Evolutionary conservation across 2,888 invertebrate species (phyloP).

Genomic region (Ectobius pallidus): DNA sequence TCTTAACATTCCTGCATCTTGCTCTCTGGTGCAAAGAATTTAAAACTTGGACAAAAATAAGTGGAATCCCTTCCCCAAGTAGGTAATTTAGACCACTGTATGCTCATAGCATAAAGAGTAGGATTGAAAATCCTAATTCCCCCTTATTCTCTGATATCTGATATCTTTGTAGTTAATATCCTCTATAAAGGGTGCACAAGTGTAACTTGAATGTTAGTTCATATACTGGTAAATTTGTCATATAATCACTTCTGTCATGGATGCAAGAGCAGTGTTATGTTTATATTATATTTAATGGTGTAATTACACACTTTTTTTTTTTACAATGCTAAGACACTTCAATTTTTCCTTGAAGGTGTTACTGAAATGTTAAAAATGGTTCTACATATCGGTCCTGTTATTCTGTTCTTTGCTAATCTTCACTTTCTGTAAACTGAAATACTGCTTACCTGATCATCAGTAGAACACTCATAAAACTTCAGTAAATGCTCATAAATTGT

Average conservation of each 20-base stretch:
- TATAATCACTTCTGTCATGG: neutral
- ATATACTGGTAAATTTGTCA: neutral
- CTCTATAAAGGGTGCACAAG: constrained; percentile 7
- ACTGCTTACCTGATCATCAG: no score
- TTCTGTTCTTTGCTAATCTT: no score
- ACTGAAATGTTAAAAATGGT: no score
- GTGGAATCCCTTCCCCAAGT: neutral
- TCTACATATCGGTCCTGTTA: no score
- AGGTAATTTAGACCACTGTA: constrained; percentile 16
- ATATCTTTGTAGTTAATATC: neutral
- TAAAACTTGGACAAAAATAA: constrained; percentile 27
- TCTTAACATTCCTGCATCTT: constrained; percentile 42
- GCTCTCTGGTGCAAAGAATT: constrained; percentile 36
- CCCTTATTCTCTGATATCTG: neutral
- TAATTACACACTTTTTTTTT: no score
- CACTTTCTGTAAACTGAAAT: no score
- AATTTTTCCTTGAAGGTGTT: no score
- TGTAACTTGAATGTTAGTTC: neutral
- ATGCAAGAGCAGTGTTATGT: neutral
- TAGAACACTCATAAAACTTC: no score
- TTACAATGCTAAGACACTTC: no score
- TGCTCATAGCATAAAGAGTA: neutral
- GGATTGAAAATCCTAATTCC: constrained; percentile 11
- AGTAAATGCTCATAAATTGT: no score
- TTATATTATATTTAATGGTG: no score